Conservation (phyloP, 2,113 vertebrate genomes). For the Myiopsitta monachus region DNA sequence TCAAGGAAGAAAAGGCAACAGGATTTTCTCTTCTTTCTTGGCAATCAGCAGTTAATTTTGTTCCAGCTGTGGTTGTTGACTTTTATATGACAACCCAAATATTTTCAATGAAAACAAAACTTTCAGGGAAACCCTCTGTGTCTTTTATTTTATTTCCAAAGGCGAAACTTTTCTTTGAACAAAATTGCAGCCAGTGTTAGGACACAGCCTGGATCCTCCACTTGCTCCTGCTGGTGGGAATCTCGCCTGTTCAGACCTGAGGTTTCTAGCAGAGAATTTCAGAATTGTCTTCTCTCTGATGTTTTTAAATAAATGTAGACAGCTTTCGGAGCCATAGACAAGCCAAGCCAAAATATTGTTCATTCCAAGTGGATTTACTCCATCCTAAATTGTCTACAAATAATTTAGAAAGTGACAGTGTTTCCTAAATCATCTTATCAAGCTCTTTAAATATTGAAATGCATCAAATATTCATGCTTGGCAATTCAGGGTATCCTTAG, state of each 20-base stretch:
- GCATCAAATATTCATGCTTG: constrained; percentile 57
- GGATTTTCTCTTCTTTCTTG: background rate
- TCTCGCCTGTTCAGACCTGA: background rate
- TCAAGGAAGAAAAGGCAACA: background rate
- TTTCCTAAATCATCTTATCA: constrained; percentile 64
- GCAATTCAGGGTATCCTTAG: constrained; percentile 7
- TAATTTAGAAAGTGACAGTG: constrained; percentile 35
- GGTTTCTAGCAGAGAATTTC: constrained; percentile 6
- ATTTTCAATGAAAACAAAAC: constrained; percentile 22
- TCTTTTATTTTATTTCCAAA: background rate
- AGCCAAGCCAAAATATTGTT: constrained; percentile 22
- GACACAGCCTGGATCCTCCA: background rate
- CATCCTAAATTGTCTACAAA: constrained; percentile 51
- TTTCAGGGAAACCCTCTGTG: constrained; percentile 6
- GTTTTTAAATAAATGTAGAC: constrained; percentile 39
- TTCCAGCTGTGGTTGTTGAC: constrained; percentile 19
- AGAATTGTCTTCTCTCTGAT: background rate
- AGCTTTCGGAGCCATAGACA: background rate
- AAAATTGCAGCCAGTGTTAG: background rate
- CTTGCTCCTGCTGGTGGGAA: background rate
- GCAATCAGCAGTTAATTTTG: background rate
- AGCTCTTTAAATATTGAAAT: constrained; percentile 67
- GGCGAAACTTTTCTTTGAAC: background rate
- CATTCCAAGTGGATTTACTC: constrained; percentile 47
- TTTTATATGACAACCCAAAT: constrained; percentile 18